Conservation (phyloP, 2,888 invertebrate species). For the Clistopyga incitator region DNA sequence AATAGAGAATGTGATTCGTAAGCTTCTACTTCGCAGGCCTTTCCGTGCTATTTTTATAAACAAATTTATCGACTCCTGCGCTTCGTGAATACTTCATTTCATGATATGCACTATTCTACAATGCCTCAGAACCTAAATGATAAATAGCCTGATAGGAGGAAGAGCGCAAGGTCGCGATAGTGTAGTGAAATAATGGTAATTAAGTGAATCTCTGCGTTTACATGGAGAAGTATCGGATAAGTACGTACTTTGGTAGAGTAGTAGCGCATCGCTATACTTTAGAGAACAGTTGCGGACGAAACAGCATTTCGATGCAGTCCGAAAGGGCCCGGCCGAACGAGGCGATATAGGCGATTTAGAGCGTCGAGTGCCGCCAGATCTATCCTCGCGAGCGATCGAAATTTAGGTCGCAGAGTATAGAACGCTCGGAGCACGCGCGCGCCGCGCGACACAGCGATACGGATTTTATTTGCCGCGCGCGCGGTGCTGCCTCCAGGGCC, state of each 20-base stretch:
- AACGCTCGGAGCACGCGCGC: slow-evolving; percentile 46
- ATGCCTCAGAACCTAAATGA: neutral
- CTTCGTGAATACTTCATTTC: neutral
- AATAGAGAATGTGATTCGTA: too few species aligned
- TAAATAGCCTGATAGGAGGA: slow-evolving; percentile 4
- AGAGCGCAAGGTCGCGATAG: slow-evolving; percentile 6
- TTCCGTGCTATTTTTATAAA: too few species aligned
- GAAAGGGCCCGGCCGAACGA: slow-evolving; percentile 35
- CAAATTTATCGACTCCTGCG: neutral
- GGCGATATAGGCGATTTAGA: slow-evolving; percentile 13
- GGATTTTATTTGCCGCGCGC: slow-evolving; percentile 36
- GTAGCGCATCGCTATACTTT: neutral
- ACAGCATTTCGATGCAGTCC: slow-evolving; percentile 39
- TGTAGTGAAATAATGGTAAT: slow-evolving; percentile 30
- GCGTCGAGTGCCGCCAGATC: slow-evolving; percentile 42
- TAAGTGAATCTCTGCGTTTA: slow-evolving; percentile 9
- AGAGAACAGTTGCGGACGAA: slow-evolving; percentile 6
- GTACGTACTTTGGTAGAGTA: neutral
- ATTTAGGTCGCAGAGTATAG: slow-evolving; percentile 59
- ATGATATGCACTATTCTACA: neutral
- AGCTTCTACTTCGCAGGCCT: too few species aligned
- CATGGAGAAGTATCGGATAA: neutral
- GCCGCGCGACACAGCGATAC: slow-evolving; percentile 26
- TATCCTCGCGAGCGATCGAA: slow-evolving; percentile 59
- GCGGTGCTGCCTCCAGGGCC: slow-evolving; percentile 3